These are phyloP conservation scores for Lontra canadensis DNA, from an alignment of 2,113 vertebrate genomes.

Conservation along the genomic window DNA sequence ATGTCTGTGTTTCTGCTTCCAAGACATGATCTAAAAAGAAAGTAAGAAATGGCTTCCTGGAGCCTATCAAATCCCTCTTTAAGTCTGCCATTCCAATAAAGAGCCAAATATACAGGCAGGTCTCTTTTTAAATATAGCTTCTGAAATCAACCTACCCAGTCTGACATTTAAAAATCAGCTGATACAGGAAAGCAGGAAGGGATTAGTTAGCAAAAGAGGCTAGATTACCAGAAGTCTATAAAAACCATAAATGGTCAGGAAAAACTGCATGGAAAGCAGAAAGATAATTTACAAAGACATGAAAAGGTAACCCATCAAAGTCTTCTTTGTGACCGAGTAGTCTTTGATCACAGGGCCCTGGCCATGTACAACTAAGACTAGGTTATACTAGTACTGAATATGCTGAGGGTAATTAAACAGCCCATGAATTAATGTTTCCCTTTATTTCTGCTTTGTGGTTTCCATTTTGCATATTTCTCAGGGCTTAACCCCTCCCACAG, in stretches of 20 bases:
- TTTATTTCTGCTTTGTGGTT: not conserved
- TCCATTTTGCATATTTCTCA: not conserved
- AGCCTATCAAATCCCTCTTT: not conserved
- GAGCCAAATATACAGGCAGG: not conserved
- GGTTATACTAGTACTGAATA: not conserved
- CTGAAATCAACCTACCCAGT: constrained; percentile 44
- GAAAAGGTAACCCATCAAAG: not conserved
- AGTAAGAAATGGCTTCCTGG: not conserved
- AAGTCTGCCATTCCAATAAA: not conserved
- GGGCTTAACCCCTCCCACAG: not conserved
- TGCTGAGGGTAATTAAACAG: not conserved
- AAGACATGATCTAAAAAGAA: not conserved
- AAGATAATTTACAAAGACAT: not conserved
- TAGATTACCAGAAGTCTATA: not conserved
- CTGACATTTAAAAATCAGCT: constrained; percentile 70
- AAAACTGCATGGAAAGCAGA: not conserved
- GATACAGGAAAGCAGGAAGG: constrained; percentile 4
- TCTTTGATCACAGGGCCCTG: not conserved
- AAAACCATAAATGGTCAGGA: not conserved
- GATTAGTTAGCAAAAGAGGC: constrained; percentile 47
- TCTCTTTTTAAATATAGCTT: constrained; percentile 58
- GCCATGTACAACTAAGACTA: not conserved
- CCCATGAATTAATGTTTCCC: not conserved
- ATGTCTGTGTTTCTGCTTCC: not conserved
- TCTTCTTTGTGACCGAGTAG: not conserved